phyloP scores from a whole-genome alignment of 2,797 vertebrate species.

The Sebastes steindachneri region DNA sequence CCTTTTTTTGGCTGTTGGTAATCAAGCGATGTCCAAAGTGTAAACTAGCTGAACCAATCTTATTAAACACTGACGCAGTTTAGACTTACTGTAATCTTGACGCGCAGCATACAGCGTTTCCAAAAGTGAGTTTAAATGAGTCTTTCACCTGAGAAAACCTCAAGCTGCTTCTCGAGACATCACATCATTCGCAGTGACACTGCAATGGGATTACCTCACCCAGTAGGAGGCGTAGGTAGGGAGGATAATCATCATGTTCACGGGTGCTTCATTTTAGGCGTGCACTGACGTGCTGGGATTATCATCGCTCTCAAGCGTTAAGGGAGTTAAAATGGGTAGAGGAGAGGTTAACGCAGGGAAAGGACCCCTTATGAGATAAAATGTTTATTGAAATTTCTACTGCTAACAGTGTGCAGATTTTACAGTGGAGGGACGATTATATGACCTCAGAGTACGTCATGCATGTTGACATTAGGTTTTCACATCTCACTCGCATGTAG shows the following conservation, averaged over 20 bases:
- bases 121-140: neutral
- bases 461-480: neutral
- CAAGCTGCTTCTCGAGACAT: conserved; percentile 35
- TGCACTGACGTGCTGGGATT: conserved; percentile 33
- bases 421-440: neutral
- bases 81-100: neutral
- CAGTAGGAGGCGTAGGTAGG: conserved; percentile 7
- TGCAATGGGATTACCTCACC: conserved; percentile 40
- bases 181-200: conserved; percentile 34
- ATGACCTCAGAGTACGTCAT: neutral
- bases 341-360: neutral
- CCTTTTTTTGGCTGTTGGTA: neutral
- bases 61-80: neutral
- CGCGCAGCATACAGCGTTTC: neutral
- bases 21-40: neutral
- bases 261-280: conserved; percentile 9
- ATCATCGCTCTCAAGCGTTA: conserved; percentile 15
- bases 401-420: neutral
- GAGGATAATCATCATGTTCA: conserved; percentile 48
- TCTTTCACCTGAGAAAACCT: conserved; percentile 14
- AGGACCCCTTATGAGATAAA: neutral
- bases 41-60: neutral
- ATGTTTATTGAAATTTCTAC: neutral
- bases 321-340: conserved; percentile 30
- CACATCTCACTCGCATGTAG: neutral